Conservation (phyloP, 2,888 invertebrate species). For the Agapostemon virescens region DNA sequence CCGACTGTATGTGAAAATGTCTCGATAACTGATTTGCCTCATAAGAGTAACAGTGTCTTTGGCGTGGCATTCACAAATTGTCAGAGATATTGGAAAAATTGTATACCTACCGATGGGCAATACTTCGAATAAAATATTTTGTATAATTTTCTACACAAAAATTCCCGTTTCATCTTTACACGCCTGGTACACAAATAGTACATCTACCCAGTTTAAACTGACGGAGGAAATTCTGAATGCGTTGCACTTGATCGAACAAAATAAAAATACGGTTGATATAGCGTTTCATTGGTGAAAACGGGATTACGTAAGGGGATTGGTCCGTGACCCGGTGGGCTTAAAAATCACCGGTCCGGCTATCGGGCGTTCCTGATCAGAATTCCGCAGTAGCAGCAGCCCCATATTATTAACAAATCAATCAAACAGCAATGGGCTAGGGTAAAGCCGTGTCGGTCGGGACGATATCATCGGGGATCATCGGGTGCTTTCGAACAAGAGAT, state of each 20-base stretch:
- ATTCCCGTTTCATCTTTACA: too few relatives aligned
- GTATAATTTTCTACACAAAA: too few relatives aligned
- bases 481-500: conserved; percentile 2
- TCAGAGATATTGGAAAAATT: too few relatives aligned
- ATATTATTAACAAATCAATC: conserved; percentile 48
- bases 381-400: neutral
- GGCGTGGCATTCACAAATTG: too few relatives aligned
- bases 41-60: too few relatives aligned
- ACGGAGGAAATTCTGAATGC: neutral
- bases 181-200: too few relatives aligned
- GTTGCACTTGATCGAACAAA: neutral
- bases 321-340: conserved; percentile 47
- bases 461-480: conserved; percentile 19
- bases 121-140: too few relatives aligned
- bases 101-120: too few relatives aligned
- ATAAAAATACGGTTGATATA: neutral
- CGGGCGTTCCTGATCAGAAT: conserved; percentile 43
- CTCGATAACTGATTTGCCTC: too few relatives aligned
- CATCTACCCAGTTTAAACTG: neutral
- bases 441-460: neutral
- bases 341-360: conserved; percentile 40
- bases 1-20: too few relatives aligned
- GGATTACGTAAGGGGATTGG: conserved; percentile 41
- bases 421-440: conserved; percentile 12
- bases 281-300: conserved; percentile 1